Conservation (phyloP, 1,140 invertebrate species). For the Oreohelix idahoensis region DNA sequence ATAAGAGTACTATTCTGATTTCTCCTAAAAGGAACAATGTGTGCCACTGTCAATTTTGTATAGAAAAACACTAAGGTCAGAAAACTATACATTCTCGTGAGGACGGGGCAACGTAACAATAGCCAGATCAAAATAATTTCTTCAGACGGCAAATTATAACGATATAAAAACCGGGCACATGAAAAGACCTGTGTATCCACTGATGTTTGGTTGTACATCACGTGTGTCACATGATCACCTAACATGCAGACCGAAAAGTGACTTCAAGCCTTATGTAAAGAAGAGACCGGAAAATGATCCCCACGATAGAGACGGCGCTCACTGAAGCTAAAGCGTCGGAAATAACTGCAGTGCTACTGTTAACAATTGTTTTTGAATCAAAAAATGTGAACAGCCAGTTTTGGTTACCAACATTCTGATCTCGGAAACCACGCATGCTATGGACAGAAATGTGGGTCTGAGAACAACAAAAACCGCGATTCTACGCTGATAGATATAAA, state of each 20-base stretch:
- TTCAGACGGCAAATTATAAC: not conserved
- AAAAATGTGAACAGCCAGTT: too few species aligned
- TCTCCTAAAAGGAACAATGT: not conserved
- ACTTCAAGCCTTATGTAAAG: not conserved
- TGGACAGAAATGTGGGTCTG: not conserved
- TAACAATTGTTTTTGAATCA: too few species aligned
- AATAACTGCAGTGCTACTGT: not conserved
- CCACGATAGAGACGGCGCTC: not conserved
- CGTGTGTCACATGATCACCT: not conserved
- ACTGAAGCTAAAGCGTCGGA: not conserved
- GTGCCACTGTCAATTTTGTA: not conserved
- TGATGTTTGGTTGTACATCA: not conserved
- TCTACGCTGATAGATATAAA: not conserved
- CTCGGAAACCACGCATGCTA: too few species aligned
- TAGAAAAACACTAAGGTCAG: not conserved
- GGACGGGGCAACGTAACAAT: not conserved
- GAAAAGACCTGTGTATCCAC: not conserved
- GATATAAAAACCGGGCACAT: not conserved
- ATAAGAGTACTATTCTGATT: not conserved
- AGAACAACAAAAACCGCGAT: not conserved
- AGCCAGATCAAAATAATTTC: not conserved
- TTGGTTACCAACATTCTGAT: too few species aligned
- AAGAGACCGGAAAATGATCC: not conserved
- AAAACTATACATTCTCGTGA: not conserved
- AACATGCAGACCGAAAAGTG: not conserved